phyloP scores from a whole-genome alignment of 2,113 vertebrate genomes.

The Ardeotis arabs region DNA sequence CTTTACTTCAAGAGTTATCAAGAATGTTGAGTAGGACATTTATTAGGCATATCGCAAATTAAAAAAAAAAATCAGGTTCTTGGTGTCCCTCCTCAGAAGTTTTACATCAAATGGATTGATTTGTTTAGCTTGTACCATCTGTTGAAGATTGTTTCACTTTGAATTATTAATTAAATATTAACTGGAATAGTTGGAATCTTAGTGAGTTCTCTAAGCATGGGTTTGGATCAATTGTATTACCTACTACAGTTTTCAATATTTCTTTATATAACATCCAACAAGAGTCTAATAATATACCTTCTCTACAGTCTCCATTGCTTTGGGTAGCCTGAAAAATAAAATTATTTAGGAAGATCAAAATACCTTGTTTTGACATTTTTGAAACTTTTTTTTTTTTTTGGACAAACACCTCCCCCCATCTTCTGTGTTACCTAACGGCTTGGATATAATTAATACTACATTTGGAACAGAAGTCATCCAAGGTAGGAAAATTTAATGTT shows the following conservation, averaged over 20 bases:
- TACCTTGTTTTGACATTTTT: background rate
- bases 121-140: background rate
- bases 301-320: background rate
- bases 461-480: slow-evolving; percentile 74
- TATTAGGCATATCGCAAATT: background rate
- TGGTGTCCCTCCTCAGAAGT: background rate
- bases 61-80: background rate
- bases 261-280: background rate
- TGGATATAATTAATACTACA: slow-evolving; percentile 71
- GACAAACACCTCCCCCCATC: slow-evolving; percentile 7
- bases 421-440: slow-evolving; percentile 71
- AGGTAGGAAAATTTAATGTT: slow-evolving; percentile 58
- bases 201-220: background rate
- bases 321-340: background rate
- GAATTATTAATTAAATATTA: background rate
- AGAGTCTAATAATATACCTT: background rate
- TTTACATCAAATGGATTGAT: background rate
- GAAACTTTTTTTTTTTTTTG: too few relatives aligned
- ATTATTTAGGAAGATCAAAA: background rate
- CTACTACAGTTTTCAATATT: background rate
- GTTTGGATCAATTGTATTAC: background rate
- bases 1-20: background rate
- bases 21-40: background rate
- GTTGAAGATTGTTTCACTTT: background rate
- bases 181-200: background rate